Base-by-base conservation (phyloP, 2,888 invertebrate species). In the Acrocyrtus sp. region DNA sequence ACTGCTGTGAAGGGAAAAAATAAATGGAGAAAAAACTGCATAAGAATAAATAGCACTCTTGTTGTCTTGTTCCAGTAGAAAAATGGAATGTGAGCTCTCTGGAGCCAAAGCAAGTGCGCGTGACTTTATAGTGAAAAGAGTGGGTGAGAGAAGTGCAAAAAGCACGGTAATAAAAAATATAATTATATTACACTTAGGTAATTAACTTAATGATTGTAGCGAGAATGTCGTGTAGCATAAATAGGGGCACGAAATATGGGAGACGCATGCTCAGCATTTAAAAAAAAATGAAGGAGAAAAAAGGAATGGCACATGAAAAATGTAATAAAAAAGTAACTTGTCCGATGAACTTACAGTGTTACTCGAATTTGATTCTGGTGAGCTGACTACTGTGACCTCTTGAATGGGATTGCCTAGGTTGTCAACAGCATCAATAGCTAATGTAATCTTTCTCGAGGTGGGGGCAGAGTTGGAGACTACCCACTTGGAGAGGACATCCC, bases 1-100 rank as follows among this genome's bases (percentile, higher is more conserved):
- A 85, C 87, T 88, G 86, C 75, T 78, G 65, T 43, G 65, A 62
- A 60, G 29, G 63, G 63, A 27, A 26, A 21, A 34, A 22, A 22
- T 48, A 15, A 29, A 34, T 34, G 27, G 12, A 45, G 47, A 48
- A 57, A 43, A 24, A 10, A 21, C 29, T 48, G 10, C 24, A 29
- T 34, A n/a, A 47, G 29, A 48, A 48, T 21, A 47, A 60, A 48
- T 24, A 60, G 24, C n/a, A n/a, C n/a, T n/a, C n/a, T n/a, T n/a
- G n/a, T n/a, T n/a, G n/a, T n/a, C n/a, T n/a, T n/a, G n/a, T n/a
- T n/a, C n/a, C n/a, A n/a, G n/a, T n/a, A n/a, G n/a, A n/a, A n/a
- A n/a, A n/a, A n/a, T n/a, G n/a, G n/a, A n/a, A n/a, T n/a, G n/a
- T n/a, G n/a, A n/a, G n/a, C n/a, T n/a, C n/a, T n/a, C n/a, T n/a